Evolutionary conservation across 2,113 vertebrate genomes (phyloP), one percentile per base, ranked within the genome.

Genomic region (Nymphicus hollandicus): DNA sequence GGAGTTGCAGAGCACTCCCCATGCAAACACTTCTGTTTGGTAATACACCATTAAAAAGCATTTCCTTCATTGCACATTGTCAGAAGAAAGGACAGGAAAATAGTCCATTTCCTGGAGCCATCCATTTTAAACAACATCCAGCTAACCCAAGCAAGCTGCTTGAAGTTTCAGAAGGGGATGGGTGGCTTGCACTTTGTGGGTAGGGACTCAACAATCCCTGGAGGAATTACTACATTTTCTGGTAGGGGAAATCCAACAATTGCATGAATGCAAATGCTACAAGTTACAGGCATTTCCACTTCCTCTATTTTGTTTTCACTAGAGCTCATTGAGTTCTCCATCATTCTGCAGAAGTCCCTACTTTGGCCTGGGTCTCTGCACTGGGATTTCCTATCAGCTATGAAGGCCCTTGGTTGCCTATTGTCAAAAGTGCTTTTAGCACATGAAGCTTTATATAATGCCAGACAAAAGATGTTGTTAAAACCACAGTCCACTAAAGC

Each of bases 181-280:
- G 83, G 83, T 95, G 91, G 91, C 82, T 89, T 94, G 44, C 3
- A 5, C 23, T 82, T 88, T 80, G 66, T 83, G 92, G 29, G 41
- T 74, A 91, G 82, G 86, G 86, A 92, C 55, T 71, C 69, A 64
- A 47, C 91, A 86, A 18, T 89, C 84, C 77, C 93, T 44, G 61
- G 58, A 79, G 89, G 52, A 81, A 92, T 95, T 84, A 68, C 65
- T 3, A 0, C 7, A 2, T 18, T 76, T 92, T 93, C 81, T 95
- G 61, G 24, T 65, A 44, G 56, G 82, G 86, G 93, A 96, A 97
- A 95, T 92, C 73, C 89, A 96, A 89, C 91, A 96, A 97, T 96
- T 0, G 0, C 33, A 87, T 2, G 29, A 87, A 79, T 78, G 95
- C 93, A 95, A 95, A 97, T 56, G 73, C 77, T 64, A 33, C 83